These are phyloP conservation scores for Mercenaria mercenaria DNA, from an alignment of 1,140 invertebrate species.

Conservation along the genomic window DNA sequence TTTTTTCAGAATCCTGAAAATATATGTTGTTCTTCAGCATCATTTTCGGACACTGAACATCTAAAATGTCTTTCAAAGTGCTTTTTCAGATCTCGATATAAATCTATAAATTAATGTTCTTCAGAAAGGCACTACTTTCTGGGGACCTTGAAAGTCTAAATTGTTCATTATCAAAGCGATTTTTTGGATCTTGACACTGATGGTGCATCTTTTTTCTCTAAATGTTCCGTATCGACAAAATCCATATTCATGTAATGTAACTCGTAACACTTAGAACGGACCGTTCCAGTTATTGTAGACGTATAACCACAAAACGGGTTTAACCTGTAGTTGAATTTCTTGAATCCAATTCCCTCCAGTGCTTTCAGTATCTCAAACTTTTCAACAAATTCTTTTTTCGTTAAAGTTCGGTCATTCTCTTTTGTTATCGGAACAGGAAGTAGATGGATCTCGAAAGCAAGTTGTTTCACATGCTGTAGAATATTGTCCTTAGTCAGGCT, in stretches of 20 bases:
- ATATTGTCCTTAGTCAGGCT: constrained; percentile 21
- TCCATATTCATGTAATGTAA: constrained; percentile 41
- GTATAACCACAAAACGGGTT: constrained; percentile 43
- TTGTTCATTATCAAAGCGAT: no score
- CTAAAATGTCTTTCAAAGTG: no score
- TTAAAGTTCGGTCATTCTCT: not conserved
- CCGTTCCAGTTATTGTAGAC: not conserved
- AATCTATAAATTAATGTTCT: no score
- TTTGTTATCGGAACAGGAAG: not conserved
- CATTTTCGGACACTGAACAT: no score
- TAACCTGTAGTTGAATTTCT: constrained; percentile 44
- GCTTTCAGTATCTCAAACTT: constrained; percentile 35
- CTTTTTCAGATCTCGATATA: no score
- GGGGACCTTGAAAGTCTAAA: no score
- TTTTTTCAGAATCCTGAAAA: no score
- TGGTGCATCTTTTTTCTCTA: not conserved
- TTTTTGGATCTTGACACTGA: no score
- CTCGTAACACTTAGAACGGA: constrained; percentile 36
- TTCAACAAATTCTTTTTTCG: constrained; percentile 29
- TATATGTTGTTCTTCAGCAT: no score
- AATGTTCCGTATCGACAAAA: constrained; percentile 46
- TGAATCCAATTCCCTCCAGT: constrained; percentile 30
- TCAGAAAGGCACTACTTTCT: no score
- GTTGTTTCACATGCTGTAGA: constrained; percentile 36
- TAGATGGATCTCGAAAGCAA: constrained; percentile 43